Conservation (phyloP, 2,888 invertebrate genomes). For the Synanthedon myopaeformis region DNA sequence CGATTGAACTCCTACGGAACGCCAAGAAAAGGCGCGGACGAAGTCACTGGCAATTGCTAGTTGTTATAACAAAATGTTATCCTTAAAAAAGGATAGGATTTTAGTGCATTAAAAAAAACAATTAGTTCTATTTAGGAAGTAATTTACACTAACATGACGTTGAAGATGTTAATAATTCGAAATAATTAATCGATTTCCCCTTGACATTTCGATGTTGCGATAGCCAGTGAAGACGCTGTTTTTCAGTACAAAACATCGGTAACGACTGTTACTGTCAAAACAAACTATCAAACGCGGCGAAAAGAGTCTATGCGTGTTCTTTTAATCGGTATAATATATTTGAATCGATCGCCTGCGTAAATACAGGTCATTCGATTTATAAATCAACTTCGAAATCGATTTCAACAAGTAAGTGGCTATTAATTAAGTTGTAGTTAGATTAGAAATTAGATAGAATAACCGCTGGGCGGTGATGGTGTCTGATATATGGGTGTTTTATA, state of each 20-base stretch:
- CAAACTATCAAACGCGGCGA: conserved; percentile 13
- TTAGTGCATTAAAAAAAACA: no score
- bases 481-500: conserved; percentile 38
- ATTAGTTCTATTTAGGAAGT: conserved; percentile 7
- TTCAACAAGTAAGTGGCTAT: conserved; percentile 70
- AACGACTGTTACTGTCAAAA: background rate
- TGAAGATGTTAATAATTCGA: background rate
- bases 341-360: conserved; percentile 44
- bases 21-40: no score
- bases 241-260: background rate
- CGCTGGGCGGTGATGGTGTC: conserved; percentile 43
- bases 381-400: conserved; percentile 67
- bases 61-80: no score
- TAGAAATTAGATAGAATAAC: conserved; percentile 62
- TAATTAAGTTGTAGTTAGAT: conserved; percentile 70
- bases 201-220: background rate
- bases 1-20: no score
- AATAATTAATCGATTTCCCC: background rate
- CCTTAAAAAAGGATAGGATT: no score
- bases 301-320: conserved; percentile 24
- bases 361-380: conserved; percentile 63
- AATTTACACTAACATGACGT: conserved; percentile 1
- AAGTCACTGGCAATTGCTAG: no score
- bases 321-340: conserved; percentile 45
- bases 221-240: background rate